phyloP scores from a whole-genome alignment of 2,113 vertebrate species.

The Oryzias curvinotus region DNA sequence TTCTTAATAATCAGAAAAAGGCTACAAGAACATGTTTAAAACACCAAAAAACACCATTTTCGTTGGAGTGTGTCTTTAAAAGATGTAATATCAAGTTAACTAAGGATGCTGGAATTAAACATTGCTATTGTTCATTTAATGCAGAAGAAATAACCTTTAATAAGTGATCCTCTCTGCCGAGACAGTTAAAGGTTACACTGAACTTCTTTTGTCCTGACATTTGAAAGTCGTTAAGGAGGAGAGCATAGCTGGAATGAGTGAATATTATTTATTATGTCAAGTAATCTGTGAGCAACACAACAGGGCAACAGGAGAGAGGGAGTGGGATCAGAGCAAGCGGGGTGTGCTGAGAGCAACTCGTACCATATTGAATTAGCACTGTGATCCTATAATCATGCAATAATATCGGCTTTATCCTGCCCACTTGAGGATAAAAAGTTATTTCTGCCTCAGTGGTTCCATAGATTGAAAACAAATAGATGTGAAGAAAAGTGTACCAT shows the following conservation, averaged over 20 bases:
- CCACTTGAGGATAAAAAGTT: slow-evolving; percentile 53
- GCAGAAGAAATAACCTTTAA: slow-evolving; percentile 2
- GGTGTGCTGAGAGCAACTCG: slow-evolving; percentile 33
- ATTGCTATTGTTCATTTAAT: not conserved
- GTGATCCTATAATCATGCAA: slow-evolving; percentile 61
- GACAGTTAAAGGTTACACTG: slow-evolving; percentile 2
- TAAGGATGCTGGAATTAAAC: not conserved
- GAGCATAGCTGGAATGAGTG: slow-evolving; percentile 32
- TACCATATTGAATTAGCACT: slow-evolving; percentile 33
- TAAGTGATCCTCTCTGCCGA: not conserved
- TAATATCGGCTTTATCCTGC: slow-evolving; percentile 60
- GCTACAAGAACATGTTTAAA: too few species aligned
- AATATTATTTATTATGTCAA: slow-evolving; percentile 51
- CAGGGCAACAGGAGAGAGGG: slow-evolving; percentile 22
- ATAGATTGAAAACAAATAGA: slow-evolving; percentile 61
- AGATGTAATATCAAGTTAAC: too few species aligned
- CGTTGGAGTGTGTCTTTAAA: too few species aligned
- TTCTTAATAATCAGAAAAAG: too few species aligned
- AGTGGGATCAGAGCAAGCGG: slow-evolving; percentile 25
- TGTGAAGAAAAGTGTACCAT: slow-evolving; percentile 44
- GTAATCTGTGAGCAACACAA: slow-evolving; percentile 46
- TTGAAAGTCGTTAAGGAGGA: slow-evolving; percentile 27
- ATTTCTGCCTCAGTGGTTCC: slow-evolving; percentile 43
- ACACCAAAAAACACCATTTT: too few species aligned
- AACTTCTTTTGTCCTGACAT: slow-evolving; percentile 32